Conservation (phyloP, 2,113 vertebrate species). For the Marmota monax region DNA sequence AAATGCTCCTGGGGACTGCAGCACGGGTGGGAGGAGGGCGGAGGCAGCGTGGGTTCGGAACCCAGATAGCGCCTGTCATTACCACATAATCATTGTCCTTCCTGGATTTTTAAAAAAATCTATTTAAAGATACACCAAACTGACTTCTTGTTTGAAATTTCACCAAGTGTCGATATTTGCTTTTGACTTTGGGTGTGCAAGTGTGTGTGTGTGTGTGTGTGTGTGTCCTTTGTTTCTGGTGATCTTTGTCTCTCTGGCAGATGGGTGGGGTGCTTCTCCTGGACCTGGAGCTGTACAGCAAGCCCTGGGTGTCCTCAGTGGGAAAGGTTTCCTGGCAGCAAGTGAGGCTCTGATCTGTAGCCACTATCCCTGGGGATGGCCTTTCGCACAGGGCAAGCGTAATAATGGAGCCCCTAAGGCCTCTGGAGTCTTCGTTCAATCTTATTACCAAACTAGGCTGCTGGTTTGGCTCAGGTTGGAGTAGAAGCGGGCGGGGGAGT, state of each 20-base stretch:
- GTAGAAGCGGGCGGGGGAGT: constrained; percentile 60
- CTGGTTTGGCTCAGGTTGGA: constrained; percentile 60
- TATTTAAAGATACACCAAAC: constrained; percentile 56
- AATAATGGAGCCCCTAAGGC: constrained; percentile 80
- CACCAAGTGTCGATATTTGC: constrained; percentile 64
- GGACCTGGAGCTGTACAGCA: constrained; percentile 73
- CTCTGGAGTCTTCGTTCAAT: constrained; percentile 63
- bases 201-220: constrained; percentile 74
- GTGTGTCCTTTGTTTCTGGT: constrained; percentile 88
- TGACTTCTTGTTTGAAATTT: constrained; percentile 50
- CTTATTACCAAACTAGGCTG: constrained; percentile 59
- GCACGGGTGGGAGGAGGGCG: constrained; percentile 79
- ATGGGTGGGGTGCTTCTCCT: constrained; percentile 84
- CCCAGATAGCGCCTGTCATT: constrained; percentile 43
- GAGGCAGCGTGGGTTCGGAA: constrained; percentile 72
- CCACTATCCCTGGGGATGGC: constrained; percentile 43
- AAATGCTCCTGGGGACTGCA: constrained; percentile 69
- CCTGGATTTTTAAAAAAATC: constrained; percentile 15
- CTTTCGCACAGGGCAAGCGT: background rate
- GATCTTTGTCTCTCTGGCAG: constrained; percentile 87
- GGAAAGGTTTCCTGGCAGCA: constrained; percentile 84
- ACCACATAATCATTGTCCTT: constrained; percentile 61
- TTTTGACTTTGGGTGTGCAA: constrained; percentile 59
- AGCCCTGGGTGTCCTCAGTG: constrained; percentile 75
- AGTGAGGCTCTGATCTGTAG: constrained; percentile 68